Evolutionary conservation across 2,113 vertebrate genomes (phyloP).

Genomic region (Arenaria interpres): DNA sequence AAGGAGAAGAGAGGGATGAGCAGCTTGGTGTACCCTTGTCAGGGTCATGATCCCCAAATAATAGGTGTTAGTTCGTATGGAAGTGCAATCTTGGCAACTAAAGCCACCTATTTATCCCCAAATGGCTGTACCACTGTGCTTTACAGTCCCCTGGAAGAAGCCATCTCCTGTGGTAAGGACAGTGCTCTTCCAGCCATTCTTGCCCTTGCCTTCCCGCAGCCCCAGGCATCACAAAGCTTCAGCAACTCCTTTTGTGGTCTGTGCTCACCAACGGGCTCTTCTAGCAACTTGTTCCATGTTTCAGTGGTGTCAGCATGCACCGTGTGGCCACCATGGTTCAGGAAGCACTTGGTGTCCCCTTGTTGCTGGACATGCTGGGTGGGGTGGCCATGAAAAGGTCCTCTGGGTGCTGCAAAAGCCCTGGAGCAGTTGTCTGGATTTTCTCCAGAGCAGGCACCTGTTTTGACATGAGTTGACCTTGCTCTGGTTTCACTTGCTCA

Average conservation of each 20-base stretch:
- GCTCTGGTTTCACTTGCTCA: not conserved
- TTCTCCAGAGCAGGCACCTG: not conserved
- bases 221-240: not conserved
- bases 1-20: not conserved
- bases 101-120: not conserved
- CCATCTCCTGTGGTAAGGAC: accelerated
- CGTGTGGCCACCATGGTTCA: not conserved
- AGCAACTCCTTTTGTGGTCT: not conserved
- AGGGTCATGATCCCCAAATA: not conserved
- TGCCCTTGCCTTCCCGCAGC: not conserved
- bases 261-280: not conserved
- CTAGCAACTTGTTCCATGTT: not conserved
- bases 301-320: not conserved
- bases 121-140: not conserved
- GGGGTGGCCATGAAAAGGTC: not conserved
- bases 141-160: not conserved
- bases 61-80: not conserved
- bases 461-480: not conserved
- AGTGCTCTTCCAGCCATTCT: not conserved
- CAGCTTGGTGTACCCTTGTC: not conserved
- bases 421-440: not conserved
- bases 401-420: not conserved
- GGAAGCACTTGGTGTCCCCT: not conserved
- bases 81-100: not conserved
- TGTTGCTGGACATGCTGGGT: not conserved